Evolutionary conservation across 1,140 invertebrate species (phyloP), one percentile per base, ranked within the genome.

Genomic region (Lepidurus packardi): DNA sequence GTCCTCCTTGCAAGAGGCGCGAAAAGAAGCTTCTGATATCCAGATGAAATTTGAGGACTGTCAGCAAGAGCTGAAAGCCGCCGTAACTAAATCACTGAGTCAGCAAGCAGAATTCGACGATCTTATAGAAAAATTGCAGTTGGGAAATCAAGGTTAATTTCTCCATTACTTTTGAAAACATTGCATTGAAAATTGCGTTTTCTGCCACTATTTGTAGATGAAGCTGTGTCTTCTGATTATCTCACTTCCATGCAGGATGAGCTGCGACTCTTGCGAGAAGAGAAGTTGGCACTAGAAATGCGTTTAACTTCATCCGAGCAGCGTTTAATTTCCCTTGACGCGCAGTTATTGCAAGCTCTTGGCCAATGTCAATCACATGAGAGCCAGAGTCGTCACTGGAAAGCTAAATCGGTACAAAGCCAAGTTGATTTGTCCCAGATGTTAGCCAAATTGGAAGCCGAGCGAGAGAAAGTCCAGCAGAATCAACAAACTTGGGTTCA

Each of bases 381-480:
- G 21, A 65, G 53, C 21, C 53, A 65, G 53, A n/a, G 53, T 65
- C 53, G 53, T n/a, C 53, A 65, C 3, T 65, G 53, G 53, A n/a
- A 65, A 16, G 21, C 53, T 21, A 65, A 65, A 65, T 65, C n/a
- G 53, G 21, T 21, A 1, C 53, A 65, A 16, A 65, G 53, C 21
- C 53, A 65, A 65, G 73, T 80, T 9, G 81, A 84, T 41, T 41
- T 84, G 34, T 42, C 77, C 1, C 73, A 43, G 6, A 76, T 82
- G 21, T 79, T 80, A n/a, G 82, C 84, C 77, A 75, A 81, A 13
- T 81, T 81, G 41, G 84, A 85, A 45, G 65, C 73, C 7, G 74
- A 78, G 34, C 43, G 53, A 43, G n/a, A 44, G 21, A 43, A 21
- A 13, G 43, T 53, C 10, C 78, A 80, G 44, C 24, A 79, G 43